A percentile compares a stretch with the other conserved stretches of the same genome.
Conservation (phyloP, 35 echinoderm and acorn worm genomes). For the Patiria miniata region DNA sequence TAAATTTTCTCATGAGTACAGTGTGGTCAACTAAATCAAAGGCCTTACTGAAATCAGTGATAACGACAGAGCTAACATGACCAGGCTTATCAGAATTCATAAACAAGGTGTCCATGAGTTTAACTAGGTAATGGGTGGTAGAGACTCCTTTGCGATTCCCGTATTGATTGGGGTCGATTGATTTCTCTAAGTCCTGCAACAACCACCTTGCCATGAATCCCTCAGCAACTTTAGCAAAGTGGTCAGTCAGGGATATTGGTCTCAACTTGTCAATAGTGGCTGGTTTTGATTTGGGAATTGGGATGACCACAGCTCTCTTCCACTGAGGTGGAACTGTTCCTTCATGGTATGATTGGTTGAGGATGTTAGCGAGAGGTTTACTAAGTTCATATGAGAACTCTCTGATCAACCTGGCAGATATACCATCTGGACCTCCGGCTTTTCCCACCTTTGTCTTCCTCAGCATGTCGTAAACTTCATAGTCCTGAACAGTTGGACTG, state of each 20-base stretch:
- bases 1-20: no score
- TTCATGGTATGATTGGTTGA: constrained; percentile 39
- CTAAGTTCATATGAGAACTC: constrained; percentile 71
- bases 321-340: constrained; percentile 45
- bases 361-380: constrained; percentile 50
- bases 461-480: constrained; percentile 49
- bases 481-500: constrained; percentile 34
- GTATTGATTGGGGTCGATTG: no score
- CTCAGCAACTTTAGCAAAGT: no score
- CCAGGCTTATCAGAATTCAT: no score
- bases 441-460: constrained; percentile 49
- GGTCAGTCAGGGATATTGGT: no score
- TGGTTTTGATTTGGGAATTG: constrained; percentile 56
- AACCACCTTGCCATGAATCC: no score
- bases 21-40: no score
- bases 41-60: not conserved
- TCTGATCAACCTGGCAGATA: constrained; percentile 47
- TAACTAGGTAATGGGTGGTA: no score
- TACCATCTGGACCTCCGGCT: constrained; percentile 58
- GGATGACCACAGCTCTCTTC: constrained; percentile 67
- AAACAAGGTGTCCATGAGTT: no score
- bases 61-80: not conserved
- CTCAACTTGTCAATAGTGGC: no score
- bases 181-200: no score
- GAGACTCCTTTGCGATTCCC: no score